Percentiles rank a stretch among this genome's conserved stretches.
phyloP scores from a whole-genome alignment of 2,113 vertebrate species.

The Elgaria multicarinata region DNA sequence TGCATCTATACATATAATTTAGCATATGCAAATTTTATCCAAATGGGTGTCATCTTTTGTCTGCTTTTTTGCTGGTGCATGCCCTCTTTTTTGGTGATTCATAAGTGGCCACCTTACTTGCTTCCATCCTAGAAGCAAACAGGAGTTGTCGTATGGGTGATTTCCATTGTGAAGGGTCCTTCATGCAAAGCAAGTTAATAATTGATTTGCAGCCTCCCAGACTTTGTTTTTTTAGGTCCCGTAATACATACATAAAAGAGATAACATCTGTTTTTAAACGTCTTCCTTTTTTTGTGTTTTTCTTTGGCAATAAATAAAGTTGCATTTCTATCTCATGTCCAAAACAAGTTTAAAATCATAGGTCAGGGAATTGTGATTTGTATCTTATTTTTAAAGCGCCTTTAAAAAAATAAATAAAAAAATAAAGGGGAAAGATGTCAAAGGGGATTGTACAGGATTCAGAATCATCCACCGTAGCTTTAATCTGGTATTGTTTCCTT shows the following conservation, averaged over 20 bases:
- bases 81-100: no score
- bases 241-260: constrained; percentile 47
- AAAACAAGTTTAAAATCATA: constrained; percentile 54
- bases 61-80: no score
- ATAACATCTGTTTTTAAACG: constrained; percentile 64
- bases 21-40: no score
- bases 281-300: no score
- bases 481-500: constrained; percentile 52
- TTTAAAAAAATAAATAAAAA: constrained; percentile 31
- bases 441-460: constrained; percentile 41
- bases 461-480: constrained; percentile 32
- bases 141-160: constrained; percentile 36
- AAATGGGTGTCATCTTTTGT: no score
- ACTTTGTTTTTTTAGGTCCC: constrained; percentile 55
- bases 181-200: constrained; percentile 63
- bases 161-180: constrained; percentile 35
- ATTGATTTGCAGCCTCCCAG: constrained; percentile 44
- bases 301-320: constrained; percentile 42
- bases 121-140: neutral
- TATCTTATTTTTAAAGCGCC: constrained; percentile 16
- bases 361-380: constrained; percentile 54
- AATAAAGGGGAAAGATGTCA: constrained; percentile 14
- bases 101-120: no score
- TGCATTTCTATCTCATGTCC: constrained; percentile 46
- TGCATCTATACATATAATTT: no score